Evolutionary conservation across 1,140 invertebrate genomes (phyloP).

Genomic region (Drosophila guanche): DNA sequence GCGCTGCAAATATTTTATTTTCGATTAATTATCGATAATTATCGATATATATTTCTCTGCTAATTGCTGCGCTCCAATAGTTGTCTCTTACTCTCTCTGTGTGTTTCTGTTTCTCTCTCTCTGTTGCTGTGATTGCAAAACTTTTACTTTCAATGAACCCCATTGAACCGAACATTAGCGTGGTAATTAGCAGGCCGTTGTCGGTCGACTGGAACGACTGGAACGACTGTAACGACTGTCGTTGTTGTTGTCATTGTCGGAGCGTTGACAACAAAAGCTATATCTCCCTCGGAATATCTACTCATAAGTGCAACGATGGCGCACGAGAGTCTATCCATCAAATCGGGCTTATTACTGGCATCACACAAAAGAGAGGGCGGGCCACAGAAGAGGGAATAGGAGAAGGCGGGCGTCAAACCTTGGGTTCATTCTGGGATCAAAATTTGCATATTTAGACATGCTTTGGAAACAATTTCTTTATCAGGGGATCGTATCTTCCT

Average conservation of each 20-base stretch:
- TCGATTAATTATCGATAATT: constrained; percentile 32
- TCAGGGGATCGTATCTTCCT: too few species aligned
- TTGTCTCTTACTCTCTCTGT: constrained; percentile 9
- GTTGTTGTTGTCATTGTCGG: constrained; percentile 23
- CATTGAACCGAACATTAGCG: constrained; percentile 78
- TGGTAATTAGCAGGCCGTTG: constrained; percentile 76
- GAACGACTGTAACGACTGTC: constrained; percentile 25
- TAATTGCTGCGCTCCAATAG: constrained; percentile 62
- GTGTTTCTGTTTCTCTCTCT: constrained; percentile 2
- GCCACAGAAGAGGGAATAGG: too few species aligned
- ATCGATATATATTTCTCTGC: constrained; percentile 25
- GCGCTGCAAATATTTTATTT: constrained; percentile 58
- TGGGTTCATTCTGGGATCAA: too few species aligned
- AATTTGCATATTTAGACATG: too few species aligned
- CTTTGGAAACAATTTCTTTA: too few species aligned
- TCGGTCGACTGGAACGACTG: constrained; percentile 68
- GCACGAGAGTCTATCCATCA: constrained; percentile 45
- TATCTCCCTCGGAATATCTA: constrained; percentile 47
- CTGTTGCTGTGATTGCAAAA: constrained; percentile 32
- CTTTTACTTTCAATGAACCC: constrained; percentile 82
- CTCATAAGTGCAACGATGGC: constrained; percentile 40
- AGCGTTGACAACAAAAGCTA: constrained; percentile 20
- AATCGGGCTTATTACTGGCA: constrained; percentile 19
- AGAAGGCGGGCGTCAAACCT: too few species aligned
- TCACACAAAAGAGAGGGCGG: constrained; percentile 5